Base-by-base conservation (phyloP, 2,888 invertebrate species). In the Leptodirus hochenwartii region DNA sequence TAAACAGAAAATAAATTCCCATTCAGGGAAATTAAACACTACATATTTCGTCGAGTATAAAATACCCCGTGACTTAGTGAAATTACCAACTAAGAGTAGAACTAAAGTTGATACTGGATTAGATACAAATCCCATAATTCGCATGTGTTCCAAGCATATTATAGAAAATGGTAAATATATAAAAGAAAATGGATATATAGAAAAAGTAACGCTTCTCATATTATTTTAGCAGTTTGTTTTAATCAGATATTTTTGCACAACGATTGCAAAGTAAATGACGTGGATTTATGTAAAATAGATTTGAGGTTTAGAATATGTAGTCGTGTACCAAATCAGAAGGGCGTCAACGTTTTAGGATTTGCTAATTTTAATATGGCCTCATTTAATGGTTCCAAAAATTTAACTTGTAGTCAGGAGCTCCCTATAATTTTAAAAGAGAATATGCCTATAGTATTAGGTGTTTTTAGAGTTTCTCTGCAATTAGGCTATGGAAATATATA, bases 11-110 rank as follows among this genome's bases (percentile, higher is more conserved):
- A 25, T 39, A 25, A 37, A 36, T 26, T 41, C 34, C 29, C 29
- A 39, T 15, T 39, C 44, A 34, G 31, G 37, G 13, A 38, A 37
- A 25, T 32, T 41, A 20, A 44, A 34, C 32, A 45, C 45, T 35
- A 59, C 53, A 15, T 62, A 57, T 43, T 59, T 60, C 43, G 44
- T 61, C 20, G 60, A 61, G 35, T 62, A 61, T 41, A 44, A 53
- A 34, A 41, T 58, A 33, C 53, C 53, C 13, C 53, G 56, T 37
- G 41, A 41, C 20, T 42, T 50, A 33, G 31, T 34, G 2, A 50
- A 46, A 33, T 38, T 37, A 13, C 16, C 30, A 15, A 22, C 31
- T 8, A 42, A 43, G 46, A 45, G 36, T 25, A 38, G 51, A 43
- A 38, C 53, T 31, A 47, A 57, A 54, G 45, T 47, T 33, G 44